Evolutionary conservation across 2,888 invertebrate species (phyloP).

Genomic region (Mimas tiliae): DNA sequence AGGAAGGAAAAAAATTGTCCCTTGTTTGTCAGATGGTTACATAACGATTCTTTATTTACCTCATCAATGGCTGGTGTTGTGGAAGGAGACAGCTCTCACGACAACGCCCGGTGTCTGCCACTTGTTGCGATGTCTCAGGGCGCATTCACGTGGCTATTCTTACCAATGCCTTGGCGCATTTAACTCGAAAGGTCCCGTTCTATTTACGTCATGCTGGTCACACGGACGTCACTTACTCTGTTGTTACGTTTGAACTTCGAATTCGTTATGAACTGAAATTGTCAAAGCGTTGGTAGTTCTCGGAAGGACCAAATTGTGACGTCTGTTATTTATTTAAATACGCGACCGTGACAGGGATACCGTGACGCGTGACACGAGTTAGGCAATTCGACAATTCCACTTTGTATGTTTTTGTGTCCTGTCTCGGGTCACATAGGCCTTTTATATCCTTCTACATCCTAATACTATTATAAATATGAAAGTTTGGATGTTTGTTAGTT

Average conservation of each 20-base stretch:
- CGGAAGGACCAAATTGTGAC: background rate
- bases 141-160: conserved; percentile 12
- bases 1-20: too few species aligned
- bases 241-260: background rate
- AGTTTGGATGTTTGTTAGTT: too few species aligned
- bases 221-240: background rate
- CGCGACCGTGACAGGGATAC: too few species aligned
- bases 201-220: background rate
- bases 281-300: background rate
- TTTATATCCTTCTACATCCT: too few species aligned
- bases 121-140: conserved; percentile 12
- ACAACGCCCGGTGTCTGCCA: background rate
- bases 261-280: background rate
- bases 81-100: background rate
- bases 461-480: too few species aligned
- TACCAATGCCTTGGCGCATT: background rate
- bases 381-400: too few species aligned
- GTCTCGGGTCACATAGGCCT: too few species aligned
- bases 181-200: background rate
- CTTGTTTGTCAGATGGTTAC: background rate
- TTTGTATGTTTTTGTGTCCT: too few species aligned
- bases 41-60: background rate
- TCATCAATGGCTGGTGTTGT: background rate
- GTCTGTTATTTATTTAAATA: too few species aligned
- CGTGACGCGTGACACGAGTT: too few species aligned